Conservation (phyloP, 2,888 invertebrate genomes). For the Tillus elongatus region DNA sequence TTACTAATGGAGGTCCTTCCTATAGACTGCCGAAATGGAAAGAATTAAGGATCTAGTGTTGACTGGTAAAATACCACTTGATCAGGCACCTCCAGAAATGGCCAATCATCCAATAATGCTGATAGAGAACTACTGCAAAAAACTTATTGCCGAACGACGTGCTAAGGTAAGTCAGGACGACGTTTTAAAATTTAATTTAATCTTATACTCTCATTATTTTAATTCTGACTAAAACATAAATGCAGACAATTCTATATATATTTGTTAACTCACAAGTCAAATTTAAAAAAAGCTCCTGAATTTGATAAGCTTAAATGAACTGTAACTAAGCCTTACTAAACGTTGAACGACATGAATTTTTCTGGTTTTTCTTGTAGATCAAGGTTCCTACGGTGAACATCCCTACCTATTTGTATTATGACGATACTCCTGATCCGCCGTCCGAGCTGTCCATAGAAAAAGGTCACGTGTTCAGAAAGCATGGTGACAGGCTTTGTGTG, state of each 20-base stretch:
- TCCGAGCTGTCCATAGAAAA: slow-evolving; percentile 42
- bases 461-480: slow-evolving; percentile 37
- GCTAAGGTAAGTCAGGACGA: slow-evolving; percentile 43
- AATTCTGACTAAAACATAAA: too few relatives aligned
- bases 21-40: slow-evolving; percentile 50
- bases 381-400: slow-evolving; percentile 36
- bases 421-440: slow-evolving; percentile 39
- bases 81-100: slow-evolving; percentile 57
- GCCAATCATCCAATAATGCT: slow-evolving; percentile 59
- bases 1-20: too few relatives aligned
- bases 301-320: too few relatives aligned
- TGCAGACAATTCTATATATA: too few relatives aligned
- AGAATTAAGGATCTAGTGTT: slow-evolving; percentile 59
- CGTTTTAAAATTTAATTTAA: too few relatives aligned
- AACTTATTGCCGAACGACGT: slow-evolving; percentile 44
- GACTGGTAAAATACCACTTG: slow-evolving; percentile 56
- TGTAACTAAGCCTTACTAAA: too few relatives aligned
- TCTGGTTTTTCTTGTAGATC: slow-evolving; percentile 31
- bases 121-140: slow-evolving; percentile 48
- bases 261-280: too few relatives aligned
- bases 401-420: slow-evolving; percentile 37
- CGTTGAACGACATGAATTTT: too few relatives aligned
- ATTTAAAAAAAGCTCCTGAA: too few relatives aligned
- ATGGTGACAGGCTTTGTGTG: slow-evolving; percentile 38
- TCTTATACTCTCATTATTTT: too few relatives aligned